These are phyloP conservation scores for Calliphora vicina DNA, from an alignment of 1,140 invertebrate genomes.

Conservation along the genomic window DNA sequence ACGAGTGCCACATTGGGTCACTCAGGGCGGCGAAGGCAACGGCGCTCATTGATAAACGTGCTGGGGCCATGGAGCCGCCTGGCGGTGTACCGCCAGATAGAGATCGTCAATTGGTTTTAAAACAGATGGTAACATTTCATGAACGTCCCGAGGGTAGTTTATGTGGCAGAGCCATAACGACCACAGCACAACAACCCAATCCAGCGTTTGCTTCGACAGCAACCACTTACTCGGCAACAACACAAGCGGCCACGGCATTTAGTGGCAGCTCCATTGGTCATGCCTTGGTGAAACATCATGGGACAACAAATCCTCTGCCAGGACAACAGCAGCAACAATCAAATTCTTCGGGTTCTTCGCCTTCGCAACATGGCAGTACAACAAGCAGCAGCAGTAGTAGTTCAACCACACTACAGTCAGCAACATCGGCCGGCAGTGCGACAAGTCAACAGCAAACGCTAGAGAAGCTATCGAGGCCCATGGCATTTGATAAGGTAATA, in stretches of 20 bases:
- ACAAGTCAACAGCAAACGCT: slow-evolving; percentile 50
- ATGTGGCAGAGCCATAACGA: slow-evolving; percentile 18
- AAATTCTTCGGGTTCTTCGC: slow-evolving; percentile 22
- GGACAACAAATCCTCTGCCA: slow-evolving; percentile 37
- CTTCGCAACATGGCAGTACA: slow-evolving; percentile 37
- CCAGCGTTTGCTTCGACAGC: slow-evolving; percentile 50
- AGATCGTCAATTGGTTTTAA: slow-evolving; percentile 49
- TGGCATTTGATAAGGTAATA: slow-evolving; percentile 63
- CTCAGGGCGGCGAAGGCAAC: slow-evolving; percentile 36
- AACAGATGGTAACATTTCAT: slow-evolving; percentile 37
- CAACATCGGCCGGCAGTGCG: slow-evolving; percentile 12
- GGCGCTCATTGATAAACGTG: slow-evolving; percentile 35
- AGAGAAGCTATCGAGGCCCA: slow-evolving; percentile 58
- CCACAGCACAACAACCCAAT: slow-evolving; percentile 31
- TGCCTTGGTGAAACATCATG: slow-evolving; percentile 46
- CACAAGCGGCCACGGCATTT: slow-evolving; percentile 55
- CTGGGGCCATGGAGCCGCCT: slow-evolving; percentile 56
- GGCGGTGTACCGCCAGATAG: slow-evolving; percentile 51
- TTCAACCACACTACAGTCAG: not conserved
- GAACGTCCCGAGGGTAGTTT: slow-evolving; percentile 19
- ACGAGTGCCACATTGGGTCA: slow-evolving; percentile 40
- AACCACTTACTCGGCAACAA: slow-evolving; percentile 52
- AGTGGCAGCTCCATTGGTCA: slow-evolving; percentile 52
- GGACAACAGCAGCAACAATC: slow-evolving; percentile 17
- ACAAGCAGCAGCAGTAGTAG: slow-evolving; percentile 24